Evolutionary conservation across 2,888 invertebrate species (phyloP), one percentile per base, ranked within the genome.

Genomic region (Beris chalybata): DNA sequence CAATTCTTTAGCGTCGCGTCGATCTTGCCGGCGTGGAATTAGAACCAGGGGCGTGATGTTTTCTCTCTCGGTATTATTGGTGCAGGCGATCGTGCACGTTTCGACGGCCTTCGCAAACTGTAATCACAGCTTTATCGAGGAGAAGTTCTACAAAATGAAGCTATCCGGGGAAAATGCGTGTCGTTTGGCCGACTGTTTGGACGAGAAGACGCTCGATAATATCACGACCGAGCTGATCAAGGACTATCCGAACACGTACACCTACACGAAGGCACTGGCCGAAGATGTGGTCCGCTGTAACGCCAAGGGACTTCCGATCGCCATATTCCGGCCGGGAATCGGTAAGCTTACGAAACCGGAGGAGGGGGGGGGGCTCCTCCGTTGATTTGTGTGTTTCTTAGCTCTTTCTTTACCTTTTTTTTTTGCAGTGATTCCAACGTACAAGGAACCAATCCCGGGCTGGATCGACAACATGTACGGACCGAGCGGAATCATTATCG

Each of bases 401-500:
- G 38, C 31, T 12, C 12, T 6, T 31, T 31, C n/a, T 31, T 31
- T 22, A 5, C 22, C 53, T 15, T 53, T 38, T 11, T 55, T 13
- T 54, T 56, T 71, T 70, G 12, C 56, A 83, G 84, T 84, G 11
- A 80, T 84, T 38, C 80, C 83, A 29, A 80, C 82, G 5, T 81
- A 79, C 71, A 77, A 76, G 70, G 85, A 85, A 66, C 85, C 85
- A 1, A 69, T 84, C 4, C 76, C 82, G 71, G 89, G 88, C 5
- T 90, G 90, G 90, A 84, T 87, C 66, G 89, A 89, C 76, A 90
- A 89, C 76, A 81, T 85, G 66, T 87, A 87, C 75, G 90, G 90
- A 29, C 81, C 83, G 55, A 81, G 80, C 11, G 80, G 82, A 43
- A 76, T 81, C 30, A 67, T 82, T 12, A 80, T 82, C 29, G 84